phyloP scores from a whole-genome alignment of 2,797 vertebrate species.

The Momotus momota region DNA sequence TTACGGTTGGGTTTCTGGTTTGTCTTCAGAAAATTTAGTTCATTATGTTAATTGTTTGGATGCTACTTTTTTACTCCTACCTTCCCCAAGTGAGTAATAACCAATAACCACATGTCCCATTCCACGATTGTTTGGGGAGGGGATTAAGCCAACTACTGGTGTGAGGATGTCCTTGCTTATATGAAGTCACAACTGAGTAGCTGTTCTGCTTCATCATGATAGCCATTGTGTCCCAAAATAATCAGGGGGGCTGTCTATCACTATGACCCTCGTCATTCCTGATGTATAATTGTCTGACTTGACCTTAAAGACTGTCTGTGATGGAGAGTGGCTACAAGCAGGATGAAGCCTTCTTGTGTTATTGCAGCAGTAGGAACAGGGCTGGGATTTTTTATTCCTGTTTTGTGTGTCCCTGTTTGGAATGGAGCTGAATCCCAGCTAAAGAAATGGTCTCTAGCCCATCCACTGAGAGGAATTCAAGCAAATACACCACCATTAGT shows the following conservation, averaged over 20 bases:
- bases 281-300: not conserved
- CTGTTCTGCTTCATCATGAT: not conserved
- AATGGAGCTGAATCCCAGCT: not conserved
- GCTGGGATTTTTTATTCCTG: not conserved
- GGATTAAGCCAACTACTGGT: not conserved
- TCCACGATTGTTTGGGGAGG: not conserved
- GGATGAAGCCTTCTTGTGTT: not conserved
- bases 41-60: not conserved
- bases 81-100: not conserved
- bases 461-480: not conserved
- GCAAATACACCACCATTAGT: not conserved
- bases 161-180: not conserved
- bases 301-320: not conserved
- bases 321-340: not conserved
- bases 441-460: not conserved
- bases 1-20: not conserved
- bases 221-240: not conserved
- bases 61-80: not conserved
- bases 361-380: not conserved
- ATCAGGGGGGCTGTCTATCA: not conserved
- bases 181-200: not conserved
- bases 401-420: not conserved
- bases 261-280: not conserved
- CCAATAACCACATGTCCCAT: accelerated
- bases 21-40: not conserved